A percentile compares a stretch with the other conserved stretches of the same genome.
Evolutionary conservation across 2,888 invertebrate genomes (phyloP).

Genomic region (Chrysolina americana): DNA sequence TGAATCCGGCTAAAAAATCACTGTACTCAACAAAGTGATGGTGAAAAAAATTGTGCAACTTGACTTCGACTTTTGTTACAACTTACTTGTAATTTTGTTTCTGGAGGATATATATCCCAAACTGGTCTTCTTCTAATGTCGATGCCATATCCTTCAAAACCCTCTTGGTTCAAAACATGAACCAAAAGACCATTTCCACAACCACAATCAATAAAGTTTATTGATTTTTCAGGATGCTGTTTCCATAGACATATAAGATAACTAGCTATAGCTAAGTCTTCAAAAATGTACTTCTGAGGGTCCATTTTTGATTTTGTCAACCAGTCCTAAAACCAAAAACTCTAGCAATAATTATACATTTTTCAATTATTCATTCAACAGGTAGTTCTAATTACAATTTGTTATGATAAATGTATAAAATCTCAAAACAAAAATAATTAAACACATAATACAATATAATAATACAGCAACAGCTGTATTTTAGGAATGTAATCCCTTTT

Average conservation of each 20-base stretch:
- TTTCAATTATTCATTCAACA: too few relatives aligned
- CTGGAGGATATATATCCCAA: conserved; percentile 85
- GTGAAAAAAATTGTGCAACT: not conserved
- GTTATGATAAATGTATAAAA: too few relatives aligned
- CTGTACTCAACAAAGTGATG: not conserved
- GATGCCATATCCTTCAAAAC: conserved; percentile 85
- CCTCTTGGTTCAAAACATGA: conserved; percentile 87
- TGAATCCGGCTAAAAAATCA: too few relatives aligned
- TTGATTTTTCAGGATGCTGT: conserved; percentile 59
- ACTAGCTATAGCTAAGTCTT: conserved; percentile 95
- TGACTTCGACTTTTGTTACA: too few relatives aligned
- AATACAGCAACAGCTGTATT: too few relatives aligned
- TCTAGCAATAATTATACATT: not conserved
- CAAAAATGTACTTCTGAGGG: conserved; percentile 94
- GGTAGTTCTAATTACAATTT: too few relatives aligned
- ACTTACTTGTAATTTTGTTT: conserved; percentile 77
- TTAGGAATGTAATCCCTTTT: too few relatives aligned
- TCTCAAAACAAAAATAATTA: too few relatives aligned
- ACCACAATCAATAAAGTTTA: conserved; percentile 90
- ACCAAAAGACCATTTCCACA: conserved; percentile 98
- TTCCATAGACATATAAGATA: conserved; percentile 88
- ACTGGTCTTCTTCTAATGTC: conserved; percentile 90
- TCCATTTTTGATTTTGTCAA: conserved; percentile 93
- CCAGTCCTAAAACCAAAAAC: conserved; percentile 79
- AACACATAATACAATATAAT: too few relatives aligned